A percentile compares a stretch with the other conserved stretches of the same genome.
phyloP scores from a whole-genome alignment of 2,113 vertebrate species.

The Notarius quadriscutis region DNA sequence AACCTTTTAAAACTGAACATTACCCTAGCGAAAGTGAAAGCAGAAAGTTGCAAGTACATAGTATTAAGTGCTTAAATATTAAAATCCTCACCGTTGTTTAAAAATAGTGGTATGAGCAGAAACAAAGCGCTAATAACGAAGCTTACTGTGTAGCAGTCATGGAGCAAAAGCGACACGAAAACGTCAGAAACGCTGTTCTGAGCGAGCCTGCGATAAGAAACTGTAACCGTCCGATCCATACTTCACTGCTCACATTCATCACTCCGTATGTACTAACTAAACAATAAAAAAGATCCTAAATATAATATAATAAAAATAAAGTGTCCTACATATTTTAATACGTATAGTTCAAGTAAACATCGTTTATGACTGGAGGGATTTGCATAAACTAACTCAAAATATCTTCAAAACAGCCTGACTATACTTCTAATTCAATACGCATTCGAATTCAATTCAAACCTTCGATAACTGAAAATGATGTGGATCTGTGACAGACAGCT shows the following conservation, averaged over 20 bases:
- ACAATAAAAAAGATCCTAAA: neutral
- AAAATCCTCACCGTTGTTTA: slow-evolving; percentile 12
- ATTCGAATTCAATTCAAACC: slow-evolving; percentile 19
- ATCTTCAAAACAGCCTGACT: slow-evolving; percentile 31
- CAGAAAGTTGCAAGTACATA: slow-evolving; percentile 26
- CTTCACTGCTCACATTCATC: slow-evolving; percentile 16
- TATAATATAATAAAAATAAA: slow-evolving; percentile 39
- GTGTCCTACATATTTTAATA: slow-evolving; percentile 45
- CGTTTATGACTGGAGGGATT: slow-evolving; percentile 37
- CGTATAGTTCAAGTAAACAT: slow-evolving; percentile 58
- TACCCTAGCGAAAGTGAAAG: neutral
- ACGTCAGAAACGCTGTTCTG: neutral
- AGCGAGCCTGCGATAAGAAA: slow-evolving; percentile 14
- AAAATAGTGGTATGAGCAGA: slow-evolving; percentile 15
- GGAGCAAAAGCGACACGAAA: slow-evolving; percentile 9
- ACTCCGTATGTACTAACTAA: neutral
- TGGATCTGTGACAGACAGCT: slow-evolving; percentile 12
- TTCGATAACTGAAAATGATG: slow-evolving; percentile 20
- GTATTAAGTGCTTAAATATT: slow-evolving; percentile 49
- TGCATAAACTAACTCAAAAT: slow-evolving; percentile 37
- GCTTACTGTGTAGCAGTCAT: neutral
- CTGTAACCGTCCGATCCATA: slow-evolving; percentile 15
- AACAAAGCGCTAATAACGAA: neutral
- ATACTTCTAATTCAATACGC: slow-evolving; percentile 21
- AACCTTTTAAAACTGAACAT: neutral